Evolutionary conservation across 92 coral and sea anemone species (phyloP), one percentile per base, ranked within the genome.

Genomic region (Zoanthus solanderi): DNA sequence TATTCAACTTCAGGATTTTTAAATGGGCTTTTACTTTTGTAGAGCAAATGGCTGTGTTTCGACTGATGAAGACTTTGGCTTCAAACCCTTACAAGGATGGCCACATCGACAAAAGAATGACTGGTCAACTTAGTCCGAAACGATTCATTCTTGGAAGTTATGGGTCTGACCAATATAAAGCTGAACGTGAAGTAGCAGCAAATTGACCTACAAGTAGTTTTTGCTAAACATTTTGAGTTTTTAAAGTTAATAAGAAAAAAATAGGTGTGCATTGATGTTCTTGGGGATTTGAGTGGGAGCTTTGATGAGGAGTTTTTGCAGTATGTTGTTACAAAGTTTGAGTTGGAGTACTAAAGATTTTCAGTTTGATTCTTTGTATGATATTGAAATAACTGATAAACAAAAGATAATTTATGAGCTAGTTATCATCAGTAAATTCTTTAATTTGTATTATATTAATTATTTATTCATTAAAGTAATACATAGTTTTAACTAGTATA

Each of bases 41-140:
- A 96, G 98, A 96, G 84, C 92, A 91, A 89, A 89, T 88, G 73
- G 98, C 98, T 13, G 92, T 94, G 9, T 87, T 91, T 93, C 83
- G 95, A 44, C 84, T 96, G 16, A 94, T 94, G 76, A 87, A 89
- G 75, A 94, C 98, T 28, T 72, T 92, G 73, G 89, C 93, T 5
- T 88, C 95, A 15, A 93, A 95, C 77, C 96, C 97, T 28, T 76
- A 85, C 63, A 92, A 83, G 68, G 92, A 95, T 37, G 81, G 89
- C 30, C 90, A 92, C 71, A 90, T 95, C 72, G 93, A 97, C 86
- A 93, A 94, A 8, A 81, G 90, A 53, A 86, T 75, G 75, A 92
- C 96, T 9, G 96, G 98, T 7, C 95, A 94, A 67, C 92, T 93
- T 47, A 88, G 92, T 61, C 99, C 98, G 12, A 88, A 97, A 82